These are phyloP conservation scores for Diphyllodes magnificus DNA, from an alignment of 2,113 vertebrate genomes.

Conservation along the genomic window DNA sequence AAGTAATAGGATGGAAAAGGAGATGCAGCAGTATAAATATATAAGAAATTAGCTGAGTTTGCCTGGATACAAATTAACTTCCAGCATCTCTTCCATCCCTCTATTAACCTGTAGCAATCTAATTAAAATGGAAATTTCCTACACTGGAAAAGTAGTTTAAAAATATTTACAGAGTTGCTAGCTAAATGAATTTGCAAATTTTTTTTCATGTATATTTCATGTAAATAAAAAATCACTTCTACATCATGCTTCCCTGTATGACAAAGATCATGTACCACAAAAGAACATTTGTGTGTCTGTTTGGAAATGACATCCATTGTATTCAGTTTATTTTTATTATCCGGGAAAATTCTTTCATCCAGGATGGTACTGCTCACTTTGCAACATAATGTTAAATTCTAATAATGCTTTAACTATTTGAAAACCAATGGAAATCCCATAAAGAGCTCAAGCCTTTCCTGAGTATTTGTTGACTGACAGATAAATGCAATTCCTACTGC, in stretches of 20 bases:
- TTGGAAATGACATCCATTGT: neutral
- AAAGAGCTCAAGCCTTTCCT: neutral
- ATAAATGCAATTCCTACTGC: neutral
- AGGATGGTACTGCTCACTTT: neutral
- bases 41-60: conserved; percentile 66
- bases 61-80: conserved; percentile 66
- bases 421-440: neutral
- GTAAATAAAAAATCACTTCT: neutral
- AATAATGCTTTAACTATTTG: conserved; percentile 3
- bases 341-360: neutral
- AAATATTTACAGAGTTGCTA: conserved; percentile 58
- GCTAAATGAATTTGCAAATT: conserved; percentile 17
- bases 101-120: conserved; percentile 63
- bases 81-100: conserved; percentile 36
- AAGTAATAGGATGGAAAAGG: conserved; percentile 19
- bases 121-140: conserved; percentile 76
- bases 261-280: neutral
- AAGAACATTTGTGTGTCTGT: neutral
- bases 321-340: neutral
- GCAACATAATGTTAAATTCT: neutral
- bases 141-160: conserved; percentile 40
- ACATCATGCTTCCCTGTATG: neutral
- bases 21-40: conserved; percentile 17
- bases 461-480: neutral
- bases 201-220: neutral